Conservation (phyloP, 2,113 vertebrate genomes). For the Leucosticte australis region DNA sequence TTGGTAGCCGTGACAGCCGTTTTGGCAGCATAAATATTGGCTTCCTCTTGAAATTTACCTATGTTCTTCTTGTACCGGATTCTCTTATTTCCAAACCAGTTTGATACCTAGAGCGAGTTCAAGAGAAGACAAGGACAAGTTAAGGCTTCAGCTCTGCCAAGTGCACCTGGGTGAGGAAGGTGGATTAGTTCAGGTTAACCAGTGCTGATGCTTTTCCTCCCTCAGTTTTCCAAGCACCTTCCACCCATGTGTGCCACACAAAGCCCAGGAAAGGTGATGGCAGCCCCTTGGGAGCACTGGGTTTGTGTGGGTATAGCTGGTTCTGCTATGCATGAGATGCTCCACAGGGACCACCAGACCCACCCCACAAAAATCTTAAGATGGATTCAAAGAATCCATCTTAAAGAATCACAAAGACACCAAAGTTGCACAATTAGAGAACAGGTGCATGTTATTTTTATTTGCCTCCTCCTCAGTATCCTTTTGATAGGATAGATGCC, state of each 20-base stretch:
- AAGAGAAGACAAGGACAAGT: slow-evolving; percentile 47
- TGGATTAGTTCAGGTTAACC: neutral
- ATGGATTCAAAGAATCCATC: neutral
- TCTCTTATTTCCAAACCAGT: slow-evolving; percentile 99
- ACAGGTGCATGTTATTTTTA: neutral
- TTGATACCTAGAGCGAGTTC: slow-evolving; percentile 88
- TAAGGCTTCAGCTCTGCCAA: neutral
- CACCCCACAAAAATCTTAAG: neutral
- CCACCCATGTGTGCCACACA: accelerated
- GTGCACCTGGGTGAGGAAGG: neutral
- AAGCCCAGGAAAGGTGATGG: neutral
- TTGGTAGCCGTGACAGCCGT: slow-evolving; percentile 96
- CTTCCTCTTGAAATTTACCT: slow-evolving; percentile 99
- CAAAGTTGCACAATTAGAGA: neutral
- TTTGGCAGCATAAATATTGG: slow-evolving; percentile 99
- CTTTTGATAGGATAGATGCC: neutral
- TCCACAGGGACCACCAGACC: neutral
- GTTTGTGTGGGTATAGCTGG: neutral
- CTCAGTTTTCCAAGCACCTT: neutral
- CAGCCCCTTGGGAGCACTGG: neutral
- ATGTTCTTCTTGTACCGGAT: slow-evolving; percentile 99
- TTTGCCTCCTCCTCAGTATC: neutral
- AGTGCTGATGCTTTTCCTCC: neutral
- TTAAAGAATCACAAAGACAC: too few relatives aligned
- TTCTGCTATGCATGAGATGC: neutral